A percentile compares a stretch with the other conserved stretches of the same genome.
Conservation (phyloP, 2,888 invertebrate genomes). For the Tetanocera ferruginea region DNA sequence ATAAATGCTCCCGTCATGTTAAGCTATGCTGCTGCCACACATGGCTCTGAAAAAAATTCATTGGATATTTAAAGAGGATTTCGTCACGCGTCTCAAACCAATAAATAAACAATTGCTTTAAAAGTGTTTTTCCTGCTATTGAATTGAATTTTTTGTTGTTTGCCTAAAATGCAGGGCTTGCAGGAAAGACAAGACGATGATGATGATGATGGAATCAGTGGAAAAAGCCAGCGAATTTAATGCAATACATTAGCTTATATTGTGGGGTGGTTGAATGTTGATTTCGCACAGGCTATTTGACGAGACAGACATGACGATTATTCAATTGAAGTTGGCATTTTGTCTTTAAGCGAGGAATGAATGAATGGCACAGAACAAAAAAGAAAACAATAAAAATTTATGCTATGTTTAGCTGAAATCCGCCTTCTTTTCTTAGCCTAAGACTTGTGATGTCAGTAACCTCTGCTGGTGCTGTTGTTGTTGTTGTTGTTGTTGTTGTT, state of each 20-base stretch:
- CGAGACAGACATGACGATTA: no score
- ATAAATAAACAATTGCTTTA: constrained; percentile 25
- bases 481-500: constrained; percentile 47
- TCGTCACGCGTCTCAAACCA: constrained; percentile 20
- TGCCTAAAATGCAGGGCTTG: not conserved
- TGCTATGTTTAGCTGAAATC: no score
- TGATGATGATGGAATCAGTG: not conserved
- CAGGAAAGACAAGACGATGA: not conserved
- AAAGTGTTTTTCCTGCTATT: not conserved
- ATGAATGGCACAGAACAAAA: no score
- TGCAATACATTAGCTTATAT: not conserved
- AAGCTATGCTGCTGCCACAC: no score
- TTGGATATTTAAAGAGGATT: constrained; percentile 10
- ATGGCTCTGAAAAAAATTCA: constrained; percentile 1
- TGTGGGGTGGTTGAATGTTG: not conserved
- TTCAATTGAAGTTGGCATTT: no score
- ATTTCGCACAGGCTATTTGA: not conserved
- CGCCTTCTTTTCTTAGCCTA: no score
- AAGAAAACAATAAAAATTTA: no score
- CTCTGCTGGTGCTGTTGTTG: constrained; percentile 37
- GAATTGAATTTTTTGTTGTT: not conserved
- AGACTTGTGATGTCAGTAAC: no score
- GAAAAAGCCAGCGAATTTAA: not conserved
- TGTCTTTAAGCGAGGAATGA: no score
- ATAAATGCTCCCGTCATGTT: no score